Conservation (phyloP, 2,797 vertebrate genomes). For the Salarias fasciatus region DNA sequence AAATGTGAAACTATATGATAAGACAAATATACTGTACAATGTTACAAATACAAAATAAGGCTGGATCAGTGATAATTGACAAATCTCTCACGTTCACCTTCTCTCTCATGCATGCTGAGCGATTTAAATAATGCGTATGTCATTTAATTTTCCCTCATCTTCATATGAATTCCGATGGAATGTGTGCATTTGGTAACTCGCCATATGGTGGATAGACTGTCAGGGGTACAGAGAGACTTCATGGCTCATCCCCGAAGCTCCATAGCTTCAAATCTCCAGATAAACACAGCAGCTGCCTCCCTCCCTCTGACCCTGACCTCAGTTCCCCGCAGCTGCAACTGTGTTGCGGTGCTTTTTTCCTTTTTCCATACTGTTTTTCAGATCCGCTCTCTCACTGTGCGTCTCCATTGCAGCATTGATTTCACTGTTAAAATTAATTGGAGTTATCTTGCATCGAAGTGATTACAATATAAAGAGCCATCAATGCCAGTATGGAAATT, state of each 20-base stretch:
- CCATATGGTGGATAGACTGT: constrained; percentile 32
- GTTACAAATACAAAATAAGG: no score
- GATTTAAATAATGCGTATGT: no score
- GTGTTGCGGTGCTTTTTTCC: neutral
- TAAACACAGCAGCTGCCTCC: constrained; percentile 33
- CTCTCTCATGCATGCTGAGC: no score
- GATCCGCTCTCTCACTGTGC: neutral
- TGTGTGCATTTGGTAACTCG: neutral
- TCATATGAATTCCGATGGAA: no score
- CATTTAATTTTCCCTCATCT: no score
- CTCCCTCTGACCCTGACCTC: constrained; percentile 12
- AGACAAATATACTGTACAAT: no score
- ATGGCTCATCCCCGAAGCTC: constrained; percentile 20
- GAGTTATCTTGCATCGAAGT: constrained; percentile 5
- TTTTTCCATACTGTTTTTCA: constrained; percentile 5
- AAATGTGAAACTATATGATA: no score
- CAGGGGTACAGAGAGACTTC: constrained; percentile 8
- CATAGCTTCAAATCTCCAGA: constrained; percentile 3
- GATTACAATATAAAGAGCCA: neutral
- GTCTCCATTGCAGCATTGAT: neutral
- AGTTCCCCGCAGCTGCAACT: constrained; percentile 1
- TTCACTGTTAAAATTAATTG: constrained; percentile 1
- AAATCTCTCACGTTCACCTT: no score
- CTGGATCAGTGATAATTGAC: no score
- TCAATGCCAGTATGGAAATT: constrained; percentile 16